Conservation (phyloP, 2,888 invertebrate genomes). For the Lepeophtheirus nordmannii region DNA sequence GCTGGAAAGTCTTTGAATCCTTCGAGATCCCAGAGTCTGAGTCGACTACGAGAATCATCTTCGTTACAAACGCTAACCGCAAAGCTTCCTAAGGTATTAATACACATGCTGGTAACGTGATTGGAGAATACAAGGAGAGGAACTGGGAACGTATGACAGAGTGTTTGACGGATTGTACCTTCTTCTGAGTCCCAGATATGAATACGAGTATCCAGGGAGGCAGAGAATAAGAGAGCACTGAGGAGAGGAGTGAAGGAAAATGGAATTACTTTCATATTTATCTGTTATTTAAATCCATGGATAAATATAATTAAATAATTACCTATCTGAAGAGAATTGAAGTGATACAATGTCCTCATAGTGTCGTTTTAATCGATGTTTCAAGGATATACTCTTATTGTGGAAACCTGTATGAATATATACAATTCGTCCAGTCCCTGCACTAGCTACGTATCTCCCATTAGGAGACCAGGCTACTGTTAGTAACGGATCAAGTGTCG, state of each 20-base stretch:
- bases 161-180: background rate
- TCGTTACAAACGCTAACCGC: background rate
- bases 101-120: background rate
- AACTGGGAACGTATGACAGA: slow-evolving; percentile 1
- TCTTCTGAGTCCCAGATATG: background rate
- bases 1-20: background rate
- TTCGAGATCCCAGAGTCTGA: background rate
- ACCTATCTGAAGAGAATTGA: background rate
- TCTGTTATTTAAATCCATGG: background rate
- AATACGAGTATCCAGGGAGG: background rate
- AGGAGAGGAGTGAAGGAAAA: background rate
- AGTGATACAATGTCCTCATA: background rate
- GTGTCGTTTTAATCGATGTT: background rate
- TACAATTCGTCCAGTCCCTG: background rate
- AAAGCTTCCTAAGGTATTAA: background rate
- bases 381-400: background rate
- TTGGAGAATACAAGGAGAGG: slow-evolving; percentile 4
- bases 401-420: background rate
- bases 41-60: background rate
- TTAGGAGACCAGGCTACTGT: slow-evolving; percentile 5
- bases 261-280: background rate
- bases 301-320: background rate
- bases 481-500: background rate
- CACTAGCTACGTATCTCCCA: background rate
- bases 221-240: background rate